A percentile compares a stretch with the other conserved stretches of the same genome.
Evolutionary conservation across 1,140 invertebrate genomes (phyloP).

Genomic region (Rhopalosiphum padi): DNA sequence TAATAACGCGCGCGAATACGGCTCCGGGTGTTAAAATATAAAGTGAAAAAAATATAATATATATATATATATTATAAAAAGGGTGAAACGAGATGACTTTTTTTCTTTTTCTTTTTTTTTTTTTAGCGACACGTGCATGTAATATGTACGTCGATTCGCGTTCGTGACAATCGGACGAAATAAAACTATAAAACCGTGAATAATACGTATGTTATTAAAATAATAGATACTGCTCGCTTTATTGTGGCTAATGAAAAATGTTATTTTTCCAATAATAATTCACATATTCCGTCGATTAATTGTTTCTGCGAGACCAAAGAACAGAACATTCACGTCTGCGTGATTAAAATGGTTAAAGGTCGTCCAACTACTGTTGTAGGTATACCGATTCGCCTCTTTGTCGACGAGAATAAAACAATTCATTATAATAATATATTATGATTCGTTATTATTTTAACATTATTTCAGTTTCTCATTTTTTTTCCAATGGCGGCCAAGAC

Average conservation of each 20-base stretch:
- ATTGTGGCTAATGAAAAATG: not conserved
- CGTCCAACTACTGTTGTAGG: too few species aligned
- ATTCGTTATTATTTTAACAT: not conserved
- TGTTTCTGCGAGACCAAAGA: not conserved
- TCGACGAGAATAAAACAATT: too few species aligned
- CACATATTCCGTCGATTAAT: not conserved
- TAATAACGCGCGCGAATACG: not conserved
- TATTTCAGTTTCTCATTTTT: not conserved
- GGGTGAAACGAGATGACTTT: not conserved
- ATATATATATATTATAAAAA: not conserved
- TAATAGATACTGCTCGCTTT: not conserved
- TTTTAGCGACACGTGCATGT: slow-evolving; percentile 10
- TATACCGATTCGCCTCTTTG: too few species aligned
- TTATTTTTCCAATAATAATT: not conserved
- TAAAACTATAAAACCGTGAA: not conserved
- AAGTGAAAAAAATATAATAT: not conserved
- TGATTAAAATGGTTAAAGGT: not conserved
- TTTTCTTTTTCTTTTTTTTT: not conserved
- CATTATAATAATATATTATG: not conserved
- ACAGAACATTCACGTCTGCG: not conserved
- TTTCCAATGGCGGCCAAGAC: not conserved
- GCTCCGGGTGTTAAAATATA: not conserved
- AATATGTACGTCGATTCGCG: not conserved
- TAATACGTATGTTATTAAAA: not conserved
- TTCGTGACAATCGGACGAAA: not conserved